phyloP scores from a whole-genome alignment of 2,797 vertebrate species.

The Knipowitschia caucasica region DNA sequence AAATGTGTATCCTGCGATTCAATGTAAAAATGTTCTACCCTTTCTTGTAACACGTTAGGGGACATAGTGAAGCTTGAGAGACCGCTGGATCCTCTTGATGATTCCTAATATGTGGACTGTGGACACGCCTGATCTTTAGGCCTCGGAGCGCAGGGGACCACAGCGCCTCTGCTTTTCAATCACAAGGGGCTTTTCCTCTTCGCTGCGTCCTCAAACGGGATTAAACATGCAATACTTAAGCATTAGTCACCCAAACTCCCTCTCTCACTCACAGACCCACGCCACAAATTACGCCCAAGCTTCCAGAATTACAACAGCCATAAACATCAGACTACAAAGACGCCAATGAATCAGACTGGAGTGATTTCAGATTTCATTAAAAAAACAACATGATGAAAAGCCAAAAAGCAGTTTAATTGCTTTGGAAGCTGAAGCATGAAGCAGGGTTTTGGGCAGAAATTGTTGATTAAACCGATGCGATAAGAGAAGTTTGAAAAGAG shows the following conservation, averaged over 20 bases:
- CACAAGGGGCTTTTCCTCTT: slow-evolving; percentile 64
- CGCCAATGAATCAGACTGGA: not conserved
- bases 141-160: too few relatives aligned
- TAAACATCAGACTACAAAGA: not conserved
- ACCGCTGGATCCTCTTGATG: too few relatives aligned
- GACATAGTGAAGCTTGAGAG: slow-evolving; percentile 5
- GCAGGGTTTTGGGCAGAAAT: slow-evolving; percentile 2
- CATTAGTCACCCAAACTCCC: slow-evolving; percentile 65
- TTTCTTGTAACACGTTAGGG: not conserved
- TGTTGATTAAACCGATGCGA: slow-evolving; percentile 10
- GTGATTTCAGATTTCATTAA: not conserved
- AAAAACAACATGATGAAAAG: slow-evolving; percentile 3
- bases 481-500: not conserved
- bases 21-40: too few relatives aligned
- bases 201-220: slow-evolving; percentile 64
- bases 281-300: not conserved
- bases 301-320: slow-evolving; percentile 4
- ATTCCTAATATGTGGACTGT: too few relatives aligned
- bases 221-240: slow-evolving; percentile 68
- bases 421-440: slow-evolving; percentile 1
- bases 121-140: too few relatives aligned
- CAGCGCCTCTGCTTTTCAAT: slow-evolving; percentile 50
- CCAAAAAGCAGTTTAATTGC: not conserved
- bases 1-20: too few relatives aligned
- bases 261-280: not conserved